Base-by-base conservation (phyloP, 2,797 vertebrate species). In the Cryptoprocta ferox region DNA sequence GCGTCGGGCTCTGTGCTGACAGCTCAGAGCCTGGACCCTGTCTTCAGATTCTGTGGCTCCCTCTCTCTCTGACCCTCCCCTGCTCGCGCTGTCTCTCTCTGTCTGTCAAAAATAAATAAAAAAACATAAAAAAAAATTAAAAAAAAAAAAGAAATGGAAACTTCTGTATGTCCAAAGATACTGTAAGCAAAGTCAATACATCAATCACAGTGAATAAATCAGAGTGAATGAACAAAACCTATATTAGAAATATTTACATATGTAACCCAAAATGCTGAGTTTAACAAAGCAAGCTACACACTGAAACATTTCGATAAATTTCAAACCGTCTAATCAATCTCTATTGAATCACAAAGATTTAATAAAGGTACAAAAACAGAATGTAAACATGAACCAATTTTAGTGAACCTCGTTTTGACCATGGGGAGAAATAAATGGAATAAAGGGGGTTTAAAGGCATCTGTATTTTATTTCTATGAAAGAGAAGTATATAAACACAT, bases 171-270 rank as follows among this genome's bases (percentile, higher is more conserved):
- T 56, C 73, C 8, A 28, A 94, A 85, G 50, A 65, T 85, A 32
- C 7, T 50, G 0, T 56, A 65, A 76, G 45, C 30, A 65, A 45
- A 86, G 32, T 66, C 21, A 90, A 59, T 48, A 56, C 73, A 56
- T 39, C 73, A 82, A 5, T 32, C 73, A 71, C 10, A 42, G 37
- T 50, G 48, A 88, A n/a, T 66, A 59, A 82, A 63, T 8, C 11
- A 65, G 56, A 75, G 30, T 65, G 39, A 81, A 53, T 70, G 48
- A 91, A 73, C 12, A 0, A 73, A 59, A 15, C 3, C 37, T 75
- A n/a, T 89, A 37, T 28, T 42, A n/a, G 28, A 84, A 73, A 84
- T 89, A 61, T 95, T 91, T 92, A 85, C 59, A 37, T 63, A 18
- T 18, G 30, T 68, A 59, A 88, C 45, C 13, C 39, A 59, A 83